A percentile compares a stretch with the other conserved stretches of the same genome.
Evolutionary conservation across 2,797 vertebrate species (phyloP).

Genomic region (Halcyon badia): DNA sequence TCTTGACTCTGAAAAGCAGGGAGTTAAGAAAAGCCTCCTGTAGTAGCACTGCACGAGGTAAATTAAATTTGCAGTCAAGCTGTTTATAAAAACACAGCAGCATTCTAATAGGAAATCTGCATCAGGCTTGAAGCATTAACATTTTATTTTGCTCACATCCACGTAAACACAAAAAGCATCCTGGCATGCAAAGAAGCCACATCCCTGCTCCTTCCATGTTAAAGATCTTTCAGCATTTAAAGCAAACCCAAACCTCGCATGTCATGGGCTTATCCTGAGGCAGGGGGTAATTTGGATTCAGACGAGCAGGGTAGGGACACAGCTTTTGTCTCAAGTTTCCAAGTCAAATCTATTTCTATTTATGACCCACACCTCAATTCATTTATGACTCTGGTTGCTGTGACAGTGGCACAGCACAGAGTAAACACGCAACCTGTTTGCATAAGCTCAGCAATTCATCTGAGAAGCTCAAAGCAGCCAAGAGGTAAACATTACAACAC

Average conservation of each 20-base stretch:
- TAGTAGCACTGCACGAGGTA: background rate
- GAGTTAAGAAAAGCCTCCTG: background rate
- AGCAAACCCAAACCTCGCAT: background rate
- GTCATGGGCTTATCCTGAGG: background rate
- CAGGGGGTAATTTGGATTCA: background rate
- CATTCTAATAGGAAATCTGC: background rate
- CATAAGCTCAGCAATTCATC: constrained; percentile 60
- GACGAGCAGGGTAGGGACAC: background rate
- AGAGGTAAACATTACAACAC: constrained; percentile 60
- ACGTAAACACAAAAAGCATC: background rate
- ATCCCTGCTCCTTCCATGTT: background rate
- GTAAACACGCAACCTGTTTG: constrained; percentile 64
- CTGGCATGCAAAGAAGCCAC: background rate
- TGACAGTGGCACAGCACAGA: constrained; percentile 44
- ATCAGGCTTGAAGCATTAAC: background rate
- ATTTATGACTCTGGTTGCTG: constrained; percentile 47
- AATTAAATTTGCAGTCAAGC: background rate
- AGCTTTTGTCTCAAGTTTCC: constrained; percentile 31
- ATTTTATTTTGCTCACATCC: constrained; percentile 17
- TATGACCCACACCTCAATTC: constrained; percentile 40
- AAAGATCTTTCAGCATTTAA: background rate
- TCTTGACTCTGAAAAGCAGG: background rate
- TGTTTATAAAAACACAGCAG: constrained; percentile 4
- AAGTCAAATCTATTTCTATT: constrained; percentile 57
- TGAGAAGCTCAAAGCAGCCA: constrained; percentile 27